phyloP scores from a whole-genome alignment of 2,113 vertebrate species.

The Zootoca vivipara region DNA sequence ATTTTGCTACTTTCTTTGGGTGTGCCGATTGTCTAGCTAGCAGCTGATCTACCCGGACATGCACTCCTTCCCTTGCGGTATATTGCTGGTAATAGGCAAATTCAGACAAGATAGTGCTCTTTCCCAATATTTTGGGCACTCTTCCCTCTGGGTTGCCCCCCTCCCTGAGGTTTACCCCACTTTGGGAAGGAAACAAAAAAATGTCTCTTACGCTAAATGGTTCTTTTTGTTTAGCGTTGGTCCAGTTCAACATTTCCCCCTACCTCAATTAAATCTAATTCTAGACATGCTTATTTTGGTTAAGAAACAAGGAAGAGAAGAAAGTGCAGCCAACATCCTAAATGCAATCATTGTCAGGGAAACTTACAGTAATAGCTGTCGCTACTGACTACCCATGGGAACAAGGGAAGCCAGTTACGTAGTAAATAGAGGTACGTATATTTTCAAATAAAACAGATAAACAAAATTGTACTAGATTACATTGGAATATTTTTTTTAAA shows the following conservation, averaged over 20 bases:
- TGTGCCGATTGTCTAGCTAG: conserved; percentile 29
- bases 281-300: conserved; percentile 35
- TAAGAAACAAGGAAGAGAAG: conserved; percentile 43
- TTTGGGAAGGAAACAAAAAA: conserved; percentile 38
- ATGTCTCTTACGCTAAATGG: conserved; percentile 34
- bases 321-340: conserved; percentile 47
- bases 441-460: conserved; percentile 62
- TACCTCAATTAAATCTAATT: conserved; percentile 40
- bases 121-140: conserved; percentile 40
- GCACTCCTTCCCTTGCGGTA: conserved; percentile 12
- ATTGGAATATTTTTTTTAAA: conserved; percentile 44
- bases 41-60: conserved; percentile 22
- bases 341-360: conserved; percentile 25
- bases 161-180: neutral
- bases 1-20: conserved; percentile 33
- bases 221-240: conserved; percentile 35
- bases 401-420: conserved; percentile 31
- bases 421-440: conserved; percentile 7
- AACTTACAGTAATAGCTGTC: conserved; percentile 34
- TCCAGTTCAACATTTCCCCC: conserved; percentile 57
- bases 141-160: conserved; percentile 38
- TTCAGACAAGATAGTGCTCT: conserved; percentile 10
- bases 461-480: conserved; percentile 49
- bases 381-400: conserved; percentile 43
- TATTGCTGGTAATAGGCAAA: conserved; percentile 35